Evolutionary conservation across 2,888 invertebrate species (phyloP).

Genomic region (Drosophila atroscutellata): DNA sequence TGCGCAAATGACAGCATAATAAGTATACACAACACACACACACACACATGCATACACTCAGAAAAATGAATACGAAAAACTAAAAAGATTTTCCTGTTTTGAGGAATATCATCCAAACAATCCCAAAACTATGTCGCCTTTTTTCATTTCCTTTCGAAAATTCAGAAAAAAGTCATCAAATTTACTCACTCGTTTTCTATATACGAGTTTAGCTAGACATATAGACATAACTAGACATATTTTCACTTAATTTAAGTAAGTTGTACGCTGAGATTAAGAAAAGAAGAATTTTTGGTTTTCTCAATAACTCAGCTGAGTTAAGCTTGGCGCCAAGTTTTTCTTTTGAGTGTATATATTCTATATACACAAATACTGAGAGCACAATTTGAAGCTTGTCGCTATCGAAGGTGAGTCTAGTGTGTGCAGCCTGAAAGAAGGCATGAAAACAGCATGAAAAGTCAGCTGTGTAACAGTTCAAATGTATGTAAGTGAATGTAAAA

Average conservation of each 20-base stretch:
- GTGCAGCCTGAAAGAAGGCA: background rate
- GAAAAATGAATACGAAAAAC: background rate
- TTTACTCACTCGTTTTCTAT: background rate
- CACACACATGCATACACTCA: background rate
- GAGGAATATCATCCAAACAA: background rate
- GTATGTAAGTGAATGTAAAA: background rate
- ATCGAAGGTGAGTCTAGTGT: too few species aligned
- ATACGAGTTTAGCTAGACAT: background rate
- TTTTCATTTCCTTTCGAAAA: background rate
- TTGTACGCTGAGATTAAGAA: background rate
- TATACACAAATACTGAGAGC: too few species aligned
- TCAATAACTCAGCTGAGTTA: background rate
- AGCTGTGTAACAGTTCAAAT: background rate
- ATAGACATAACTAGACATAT: too few species aligned
- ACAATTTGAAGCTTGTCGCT: too few species aligned
- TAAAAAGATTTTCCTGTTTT: too few species aligned
- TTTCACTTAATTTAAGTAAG: background rate
- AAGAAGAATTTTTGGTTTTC: background rate
- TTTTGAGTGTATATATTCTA: too few species aligned
- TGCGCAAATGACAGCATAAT: slow-evolving; percentile 48
- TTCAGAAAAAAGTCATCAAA: background rate
- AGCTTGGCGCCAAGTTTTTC: too few species aligned
- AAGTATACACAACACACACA: background rate
- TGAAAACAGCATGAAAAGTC: background rate
- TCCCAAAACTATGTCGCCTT: background rate